These are phyloP conservation scores for Drosophila erecta DNA, from an alignment of 1,140 invertebrate species.

Conservation along the genomic window DNA sequence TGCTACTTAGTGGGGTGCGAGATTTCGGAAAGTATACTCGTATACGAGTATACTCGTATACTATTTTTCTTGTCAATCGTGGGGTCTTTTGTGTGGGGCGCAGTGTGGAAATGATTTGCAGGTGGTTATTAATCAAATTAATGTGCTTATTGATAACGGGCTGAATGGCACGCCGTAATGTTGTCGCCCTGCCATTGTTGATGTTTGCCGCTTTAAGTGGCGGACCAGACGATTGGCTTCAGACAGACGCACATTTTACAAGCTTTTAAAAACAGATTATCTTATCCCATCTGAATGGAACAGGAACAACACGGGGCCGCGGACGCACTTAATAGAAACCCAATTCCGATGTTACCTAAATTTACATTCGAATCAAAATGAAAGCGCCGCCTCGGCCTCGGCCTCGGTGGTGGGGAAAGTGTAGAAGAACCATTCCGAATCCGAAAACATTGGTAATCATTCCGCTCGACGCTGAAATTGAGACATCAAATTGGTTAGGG, in stretches of 20 bases:
- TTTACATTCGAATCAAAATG: conserved; percentile 60
- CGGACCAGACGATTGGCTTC: conserved; percentile 20
- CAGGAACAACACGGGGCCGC: conserved; percentile 69
- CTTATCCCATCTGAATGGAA: conserved; percentile 61
- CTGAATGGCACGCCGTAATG: conserved; percentile 45
- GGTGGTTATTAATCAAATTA: conserved; percentile 84
- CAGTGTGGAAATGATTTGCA: conserved; percentile 82
- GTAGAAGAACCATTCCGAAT: conserved; percentile 28
- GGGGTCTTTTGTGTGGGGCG: conserved; percentile 60
- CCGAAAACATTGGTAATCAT: conserved; percentile 28
- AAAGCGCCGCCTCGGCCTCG: conserved; percentile 61
- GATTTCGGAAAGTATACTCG: conserved; percentile 17
- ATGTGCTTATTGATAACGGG: conserved; percentile 82
- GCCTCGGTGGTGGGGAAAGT: neutral
- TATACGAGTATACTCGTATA: neutral
- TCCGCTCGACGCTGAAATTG: conserved; percentile 52
- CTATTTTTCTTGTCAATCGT: conserved; percentile 55
- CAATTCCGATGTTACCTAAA: conserved; percentile 43
- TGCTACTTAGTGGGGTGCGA: conserved; percentile 65
- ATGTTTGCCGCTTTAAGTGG: conserved; percentile 50
- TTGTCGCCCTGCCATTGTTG: conserved; percentile 54
- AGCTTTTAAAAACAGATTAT: conserved; percentile 73
- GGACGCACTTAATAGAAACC: conserved; percentile 73
- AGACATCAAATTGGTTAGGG: conserved; percentile 66
- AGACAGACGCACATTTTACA: conserved; percentile 64